Percentiles rank a stretch among this genome's conserved stretches.
Evolutionary conservation across 2,888 invertebrate genomes (phyloP).

Genomic region (Drosophila seclusa): DNA sequence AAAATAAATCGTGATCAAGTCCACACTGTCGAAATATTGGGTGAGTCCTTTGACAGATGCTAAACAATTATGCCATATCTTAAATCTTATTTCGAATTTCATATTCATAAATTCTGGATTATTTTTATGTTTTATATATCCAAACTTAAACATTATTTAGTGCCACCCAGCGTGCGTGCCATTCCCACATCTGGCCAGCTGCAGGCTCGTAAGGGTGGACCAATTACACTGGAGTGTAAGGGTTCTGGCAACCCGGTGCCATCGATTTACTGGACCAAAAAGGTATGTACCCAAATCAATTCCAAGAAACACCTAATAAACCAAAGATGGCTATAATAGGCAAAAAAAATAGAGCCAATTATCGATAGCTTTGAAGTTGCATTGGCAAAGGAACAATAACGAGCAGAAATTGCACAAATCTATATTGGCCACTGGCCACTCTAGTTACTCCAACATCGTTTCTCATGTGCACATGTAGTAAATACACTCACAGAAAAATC

Average conservation of each 20-base stretch:
- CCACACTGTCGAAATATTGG: conserved; percentile 89
- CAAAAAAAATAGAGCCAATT: background rate
- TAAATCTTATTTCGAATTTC: background rate
- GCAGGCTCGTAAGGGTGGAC: conserved; percentile 89
- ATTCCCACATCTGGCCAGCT: conserved; percentile 88
- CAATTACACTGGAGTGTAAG: conserved; percentile 89
- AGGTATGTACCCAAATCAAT: conserved; percentile 69
- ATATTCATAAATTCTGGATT: background rate
- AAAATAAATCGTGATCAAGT: conserved; percentile 89
- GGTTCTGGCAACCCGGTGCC: conserved; percentile 91
- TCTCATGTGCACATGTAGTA: background rate
- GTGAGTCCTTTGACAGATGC: conserved; percentile 70
- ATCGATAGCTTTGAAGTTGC: background rate
- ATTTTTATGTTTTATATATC: background rate
- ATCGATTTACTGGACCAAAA: conserved; percentile 88
- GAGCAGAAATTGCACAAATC: conserved; percentile 41
- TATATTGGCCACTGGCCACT: conserved; percentile 43
- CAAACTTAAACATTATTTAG: conserved; percentile 72
- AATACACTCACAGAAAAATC: background rate
- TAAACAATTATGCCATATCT: background rate
- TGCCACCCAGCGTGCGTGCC: conserved; percentile 89
- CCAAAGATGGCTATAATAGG: background rate
- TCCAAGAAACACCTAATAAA: background rate
- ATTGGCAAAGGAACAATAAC: background rate
- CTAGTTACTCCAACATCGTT: conserved; percentile 8